phyloP scores from a whole-genome alignment of 2,797 vertebrate genomes.

The Todus mexicanus region DNA sequence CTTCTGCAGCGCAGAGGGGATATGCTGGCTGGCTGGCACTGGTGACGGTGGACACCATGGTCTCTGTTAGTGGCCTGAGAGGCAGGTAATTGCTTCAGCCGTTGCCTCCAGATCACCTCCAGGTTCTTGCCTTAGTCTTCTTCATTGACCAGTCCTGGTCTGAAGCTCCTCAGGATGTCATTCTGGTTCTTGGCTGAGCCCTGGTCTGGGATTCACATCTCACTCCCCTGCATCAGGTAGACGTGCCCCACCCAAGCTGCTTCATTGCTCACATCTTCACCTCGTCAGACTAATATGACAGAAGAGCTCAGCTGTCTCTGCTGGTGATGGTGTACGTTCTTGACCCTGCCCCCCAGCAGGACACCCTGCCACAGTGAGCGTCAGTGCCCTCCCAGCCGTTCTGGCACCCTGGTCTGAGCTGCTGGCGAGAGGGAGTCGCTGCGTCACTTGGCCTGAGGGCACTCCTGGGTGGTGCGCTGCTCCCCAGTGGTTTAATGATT shows the following conservation, averaged over 20 bases:
- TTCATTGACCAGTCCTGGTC: background rate
- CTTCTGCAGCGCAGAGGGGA: background rate
- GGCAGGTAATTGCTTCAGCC: background rate
- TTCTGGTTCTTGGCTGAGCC: background rate
- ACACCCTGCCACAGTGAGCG: accelerated
- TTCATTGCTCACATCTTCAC: background rate
- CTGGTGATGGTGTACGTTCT: accelerated
- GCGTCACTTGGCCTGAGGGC: background rate
- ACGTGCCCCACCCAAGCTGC: background rate
- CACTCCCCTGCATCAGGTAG: background rate
- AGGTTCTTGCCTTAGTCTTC: background rate
- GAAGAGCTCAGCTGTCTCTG: background rate
- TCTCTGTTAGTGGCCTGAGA: background rate
- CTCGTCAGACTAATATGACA: background rate
- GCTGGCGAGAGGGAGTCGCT: background rate
- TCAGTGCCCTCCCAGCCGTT: background rate
- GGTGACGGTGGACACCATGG: background rate
- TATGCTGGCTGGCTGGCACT: background rate
- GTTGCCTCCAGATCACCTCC: background rate
- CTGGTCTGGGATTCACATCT: background rate
- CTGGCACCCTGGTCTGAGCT: background rate
- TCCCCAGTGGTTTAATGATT: background rate
- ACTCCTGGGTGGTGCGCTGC: background rate
- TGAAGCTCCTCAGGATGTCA: background rate
- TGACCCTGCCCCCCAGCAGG: background rate